A percentile compares a stretch with the other conserved stretches of the same genome.
phyloP scores from a whole-genome alignment of 2,113 vertebrate genomes.

The Aphelocoma coerulescens region DNA sequence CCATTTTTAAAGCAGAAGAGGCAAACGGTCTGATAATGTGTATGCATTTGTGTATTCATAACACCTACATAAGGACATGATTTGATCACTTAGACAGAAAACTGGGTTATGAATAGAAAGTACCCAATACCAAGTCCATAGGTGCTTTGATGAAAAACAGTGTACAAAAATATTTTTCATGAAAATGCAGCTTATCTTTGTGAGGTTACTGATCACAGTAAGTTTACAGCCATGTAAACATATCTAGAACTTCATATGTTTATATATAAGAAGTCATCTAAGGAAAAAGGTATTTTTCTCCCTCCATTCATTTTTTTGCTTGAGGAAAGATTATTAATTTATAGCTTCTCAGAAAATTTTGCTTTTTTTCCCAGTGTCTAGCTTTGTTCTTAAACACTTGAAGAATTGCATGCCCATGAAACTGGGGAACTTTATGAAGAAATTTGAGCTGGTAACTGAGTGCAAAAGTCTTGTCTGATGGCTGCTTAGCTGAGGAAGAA shows the following conservation, averaged over 20 bases:
- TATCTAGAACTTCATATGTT: neutral
- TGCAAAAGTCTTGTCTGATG: neutral
- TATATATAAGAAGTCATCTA: neutral
- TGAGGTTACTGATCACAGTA: neutral
- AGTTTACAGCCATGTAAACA: neutral
- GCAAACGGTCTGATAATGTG: neutral
- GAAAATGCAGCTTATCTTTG: neutral
- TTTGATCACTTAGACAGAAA: neutral
- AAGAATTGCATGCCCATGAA: rapidly evolving
- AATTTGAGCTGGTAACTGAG: neutral
- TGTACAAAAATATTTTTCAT: neutral
- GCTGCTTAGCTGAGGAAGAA: neutral
- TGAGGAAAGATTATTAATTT: neutral
- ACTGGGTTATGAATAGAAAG: neutral
- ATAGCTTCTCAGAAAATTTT: neutral
- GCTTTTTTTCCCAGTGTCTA: neutral
- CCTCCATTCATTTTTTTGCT: neutral
- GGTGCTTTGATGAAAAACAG: neutral
- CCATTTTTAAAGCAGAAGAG: slow-evolving; percentile 3
- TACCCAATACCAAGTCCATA: neutral
- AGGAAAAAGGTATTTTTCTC: neutral
- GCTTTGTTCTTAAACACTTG: neutral
- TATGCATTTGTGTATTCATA: neutral
- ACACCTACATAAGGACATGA: neutral
- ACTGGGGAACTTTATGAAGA: neutral